These are phyloP conservation scores for Orycteropus afer DNA, from an alignment of 2,113 vertebrate species.

Conservation along the genomic window DNA sequence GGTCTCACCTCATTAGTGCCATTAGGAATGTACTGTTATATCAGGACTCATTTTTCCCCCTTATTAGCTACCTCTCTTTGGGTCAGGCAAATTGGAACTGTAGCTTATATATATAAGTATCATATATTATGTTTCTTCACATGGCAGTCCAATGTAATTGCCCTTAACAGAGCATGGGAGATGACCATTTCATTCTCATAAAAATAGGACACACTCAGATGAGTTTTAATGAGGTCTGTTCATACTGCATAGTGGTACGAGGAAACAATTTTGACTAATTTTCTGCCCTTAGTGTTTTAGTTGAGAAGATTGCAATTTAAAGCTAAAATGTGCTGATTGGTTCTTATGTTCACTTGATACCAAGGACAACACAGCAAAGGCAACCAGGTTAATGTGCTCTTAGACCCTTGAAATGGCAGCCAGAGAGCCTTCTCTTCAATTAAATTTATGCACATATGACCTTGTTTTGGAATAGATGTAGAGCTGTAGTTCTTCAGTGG, in stretches of 20 bases:
- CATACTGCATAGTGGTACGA: background rate
- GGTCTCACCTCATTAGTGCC: background rate
- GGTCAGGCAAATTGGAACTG: background rate
- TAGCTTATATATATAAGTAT: background rate
- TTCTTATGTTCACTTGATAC: too few species aligned
- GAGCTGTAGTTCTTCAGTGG: background rate
- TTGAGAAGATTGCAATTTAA: background rate
- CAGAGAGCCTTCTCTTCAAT: background rate
- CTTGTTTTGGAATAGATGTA: background rate
- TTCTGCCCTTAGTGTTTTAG: background rate
- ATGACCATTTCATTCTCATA: background rate
- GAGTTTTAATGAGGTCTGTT: background rate
- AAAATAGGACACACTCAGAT: background rate
- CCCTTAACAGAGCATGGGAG: background rate
- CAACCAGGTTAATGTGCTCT: too few species aligned
- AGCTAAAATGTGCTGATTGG: background rate
- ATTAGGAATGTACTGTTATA: background rate
- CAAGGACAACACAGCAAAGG: background rate
- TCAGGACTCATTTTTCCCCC: too few species aligned
- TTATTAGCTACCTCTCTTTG: background rate
- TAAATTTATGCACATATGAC: background rate
- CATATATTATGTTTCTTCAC: rapidly evolving
- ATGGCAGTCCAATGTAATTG: background rate
- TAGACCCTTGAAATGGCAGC: background rate
- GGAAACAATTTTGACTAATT: background rate